phyloP scores from a whole-genome alignment of 2,797 vertebrate species.

The Coregonus ussuriensis region DNA sequence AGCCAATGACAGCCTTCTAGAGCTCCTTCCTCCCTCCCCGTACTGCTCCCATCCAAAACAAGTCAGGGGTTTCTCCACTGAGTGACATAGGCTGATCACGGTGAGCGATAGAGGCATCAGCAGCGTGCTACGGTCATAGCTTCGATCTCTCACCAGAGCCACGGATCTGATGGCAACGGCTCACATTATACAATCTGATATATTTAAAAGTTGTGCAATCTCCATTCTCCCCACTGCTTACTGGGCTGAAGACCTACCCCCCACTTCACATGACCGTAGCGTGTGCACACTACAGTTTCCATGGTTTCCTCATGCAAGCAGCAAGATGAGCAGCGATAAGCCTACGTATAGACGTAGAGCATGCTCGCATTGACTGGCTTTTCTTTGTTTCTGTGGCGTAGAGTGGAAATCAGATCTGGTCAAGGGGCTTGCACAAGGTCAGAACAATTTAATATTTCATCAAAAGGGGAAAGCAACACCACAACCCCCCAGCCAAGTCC shows the following conservation, averaged over 20 bases:
- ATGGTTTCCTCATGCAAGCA: slow-evolving; percentile 1
- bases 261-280: slow-evolving; percentile 24
- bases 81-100: neutral
- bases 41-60: slow-evolving; percentile 2
- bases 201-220: neutral
- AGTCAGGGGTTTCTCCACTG: slow-evolving; percentile 20
- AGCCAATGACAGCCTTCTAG: slow-evolving; percentile 54
- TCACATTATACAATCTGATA: neutral
- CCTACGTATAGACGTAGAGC: no score
- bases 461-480: neutral
- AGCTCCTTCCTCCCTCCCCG: slow-evolving; percentile 4
- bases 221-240: neutral
- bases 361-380: neutral
- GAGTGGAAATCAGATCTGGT: neutral
- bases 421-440: neutral
- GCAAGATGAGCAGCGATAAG: neutral
- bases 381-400: neutral
- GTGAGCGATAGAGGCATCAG: neutral
- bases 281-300: slow-evolving; percentile 15
- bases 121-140: neutral
- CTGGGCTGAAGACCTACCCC: slow-evolving; percentile 4
- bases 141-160: neutral
- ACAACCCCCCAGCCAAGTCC: neutral
- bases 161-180: neutral
- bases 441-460: neutral